Conservation (phyloP, 37 sponge, comb jelly and placozoan genomes). For the Lycopodina hypogea region DNA sequence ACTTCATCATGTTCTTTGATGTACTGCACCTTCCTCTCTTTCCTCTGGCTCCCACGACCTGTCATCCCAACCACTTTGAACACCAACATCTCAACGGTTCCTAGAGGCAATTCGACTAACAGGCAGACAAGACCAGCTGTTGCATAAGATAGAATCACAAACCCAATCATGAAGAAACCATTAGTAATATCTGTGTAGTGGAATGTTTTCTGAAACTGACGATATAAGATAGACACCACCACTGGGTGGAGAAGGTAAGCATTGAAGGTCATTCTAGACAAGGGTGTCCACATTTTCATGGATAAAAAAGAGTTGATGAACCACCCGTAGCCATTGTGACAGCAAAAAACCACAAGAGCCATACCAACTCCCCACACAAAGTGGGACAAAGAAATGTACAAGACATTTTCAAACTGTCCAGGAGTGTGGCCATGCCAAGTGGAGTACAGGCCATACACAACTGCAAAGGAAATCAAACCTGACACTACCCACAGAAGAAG, state of each 20-base stretch:
- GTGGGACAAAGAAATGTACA: conserved; percentile 58
- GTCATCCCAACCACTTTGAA: conserved; percentile 53
- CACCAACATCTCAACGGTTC: conserved; percentile 52
- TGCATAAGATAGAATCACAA: conserved; percentile 59
- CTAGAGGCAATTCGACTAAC: conserved; percentile 74
- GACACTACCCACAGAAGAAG: conserved; percentile 37
- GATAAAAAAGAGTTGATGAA: conserved; percentile 66
- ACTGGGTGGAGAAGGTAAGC: conserved; percentile 87
- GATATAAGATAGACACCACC: conserved; percentile 45
- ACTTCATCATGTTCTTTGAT: no score
- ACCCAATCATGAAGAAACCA: conserved; percentile 36
- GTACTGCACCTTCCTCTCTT: no score
- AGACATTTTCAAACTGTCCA: conserved; percentile 51
- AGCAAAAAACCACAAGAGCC: conserved; percentile 54
- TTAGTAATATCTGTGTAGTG: conserved; percentile 34
- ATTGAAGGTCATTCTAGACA: conserved; percentile 75
- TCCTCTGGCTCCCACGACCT: conserved; percentile 15
- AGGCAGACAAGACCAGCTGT: conserved; percentile 51
- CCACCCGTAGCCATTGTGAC: conserved; percentile 81
- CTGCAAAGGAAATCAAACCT: conserved; percentile 1
- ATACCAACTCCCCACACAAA: conserved; percentile 69
- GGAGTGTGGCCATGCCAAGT: conserved; percentile 49
- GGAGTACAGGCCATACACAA: conserved; percentile 61
- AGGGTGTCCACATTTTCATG: conserved; percentile 80
- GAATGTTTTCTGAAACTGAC: conserved; percentile 11